Base-by-base conservation (phyloP, 2,888 invertebrate genomes). In the Nematopogon swammerdamellus region DNA sequence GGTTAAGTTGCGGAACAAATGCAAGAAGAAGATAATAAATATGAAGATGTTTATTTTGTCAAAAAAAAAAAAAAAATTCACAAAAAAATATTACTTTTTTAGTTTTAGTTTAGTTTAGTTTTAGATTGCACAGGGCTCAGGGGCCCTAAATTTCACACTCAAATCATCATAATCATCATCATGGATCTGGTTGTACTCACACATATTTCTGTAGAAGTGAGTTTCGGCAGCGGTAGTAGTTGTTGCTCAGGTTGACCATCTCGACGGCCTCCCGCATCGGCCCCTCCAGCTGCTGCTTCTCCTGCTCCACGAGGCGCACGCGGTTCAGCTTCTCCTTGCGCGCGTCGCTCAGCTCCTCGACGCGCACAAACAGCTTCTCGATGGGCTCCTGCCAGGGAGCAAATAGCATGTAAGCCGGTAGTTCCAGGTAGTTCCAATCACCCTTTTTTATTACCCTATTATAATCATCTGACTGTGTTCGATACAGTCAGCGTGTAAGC, bases 261-360 rank as follows among this genome's bases (percentile, higher is more conserved):
- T 87, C 84, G 0, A 92, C 82, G 0, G 92, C 92, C 50, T 89
- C 87, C 52, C 87, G 83, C 83, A 89, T 92, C 0, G 92, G 91
- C 52, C 83, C 85, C 59, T 89, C 85, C 47, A 95, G 69, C 58
- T 88, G 88, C 51, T 86, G 84, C 67, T 92, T 87, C 64, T 95
- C 94, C 49, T 65, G 64, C 52, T 92, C 88, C 6, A 94, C 88
- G 20, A 92, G 70, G 59, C 92, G 89, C 4, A 95, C 87, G 52
- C 95, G 82, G 65, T 94, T 93, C 49, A 94, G 70, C 72, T 92
- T 94, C 63, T 92, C 92, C 16, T 86, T 84, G 17, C 92, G 80
- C 59, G 85, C 82, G 51, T 91, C 91, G 2, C 86, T 85, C 48
- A 91, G 70, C 29, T 84, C 76, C 58, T 93, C 92, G 0, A 95